Base-by-base conservation (phyloP, 1,140 invertebrate genomes). In the Heliconius hermathena region DNA sequence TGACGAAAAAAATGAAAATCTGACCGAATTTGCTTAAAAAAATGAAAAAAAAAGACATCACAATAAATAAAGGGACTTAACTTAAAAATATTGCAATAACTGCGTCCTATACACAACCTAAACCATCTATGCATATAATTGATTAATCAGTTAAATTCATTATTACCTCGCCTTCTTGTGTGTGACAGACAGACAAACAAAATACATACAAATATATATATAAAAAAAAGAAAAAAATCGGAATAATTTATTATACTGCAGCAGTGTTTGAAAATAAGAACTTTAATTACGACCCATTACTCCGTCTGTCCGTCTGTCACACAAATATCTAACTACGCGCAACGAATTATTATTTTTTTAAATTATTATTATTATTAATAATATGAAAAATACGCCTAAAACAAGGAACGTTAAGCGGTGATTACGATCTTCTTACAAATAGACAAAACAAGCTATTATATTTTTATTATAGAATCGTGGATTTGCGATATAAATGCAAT, bases 401-500 rank as follows among this genome's bases (percentile, higher is more conserved):
- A 84, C 80, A 82, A 84, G 86, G 81, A 84, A 87, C 84, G 81
- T 82, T 73, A 87, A 84, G 84, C 86, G 78, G 75, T 81, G 82
- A 83, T 81, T 80, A 76, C 26, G 74, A 81, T 77, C 76, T 78
- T 82, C 84, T 82, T 85, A 85, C 54, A 78, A 76, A 77, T 76
- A 87, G 81, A 84, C 76, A 83, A 52, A 83, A 86, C 81, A 81
- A 84, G 81, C 84, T 81, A 78, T 78, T 70, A 81, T 81, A 82
- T 72, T 79, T 71, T 80, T 73, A 80, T 78, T 81, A 78, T 86
- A 85, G 81, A 88, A 90, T 87, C 87, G 82, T 86, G 85, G 82
- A 88, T 85, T 89, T 87, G 88, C 88, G 84, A 87, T 85, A 88
- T 91, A 91, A 91, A 91, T 91, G 90, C 90, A 90, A 87, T 89